Percentiles rank a stretch among this genome's conserved stretches.
Evolutionary conservation across 2,888 invertebrate genomes (phyloP).

Genomic region (Amiota mariae): DNA sequence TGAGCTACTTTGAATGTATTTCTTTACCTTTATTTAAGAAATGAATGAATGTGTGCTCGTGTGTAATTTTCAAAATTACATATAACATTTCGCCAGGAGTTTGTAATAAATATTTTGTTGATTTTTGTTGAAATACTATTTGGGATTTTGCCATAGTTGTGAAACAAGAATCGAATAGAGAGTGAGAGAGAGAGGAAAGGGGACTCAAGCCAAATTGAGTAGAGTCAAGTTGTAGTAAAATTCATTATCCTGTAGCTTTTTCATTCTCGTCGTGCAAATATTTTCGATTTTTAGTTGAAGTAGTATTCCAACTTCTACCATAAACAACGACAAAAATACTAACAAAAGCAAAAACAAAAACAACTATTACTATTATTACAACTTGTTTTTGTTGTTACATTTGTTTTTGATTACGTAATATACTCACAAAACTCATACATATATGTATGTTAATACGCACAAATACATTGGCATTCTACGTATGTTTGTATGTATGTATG

Average conservation of each 20-base stretch:
- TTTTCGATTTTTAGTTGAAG: constrained; percentile 15
- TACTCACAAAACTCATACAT: background rate
- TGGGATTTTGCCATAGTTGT: constrained; percentile 9
- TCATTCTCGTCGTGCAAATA: constrained; percentile 10
- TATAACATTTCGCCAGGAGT: constrained; percentile 25
- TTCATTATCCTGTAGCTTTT: too few species aligned
- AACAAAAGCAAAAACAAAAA: too few species aligned
- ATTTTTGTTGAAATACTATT: constrained; percentile 30
- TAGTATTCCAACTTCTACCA: background rate
- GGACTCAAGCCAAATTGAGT: too few species aligned
- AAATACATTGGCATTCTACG: background rate
- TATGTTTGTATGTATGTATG: too few species aligned
- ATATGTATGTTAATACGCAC: background rate
- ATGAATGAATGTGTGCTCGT: constrained; percentile 4
- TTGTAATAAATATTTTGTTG: constrained; percentile 29
- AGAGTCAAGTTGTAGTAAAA: too few species aligned
- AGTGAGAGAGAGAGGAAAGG: too few species aligned
- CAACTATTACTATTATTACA: too few species aligned
- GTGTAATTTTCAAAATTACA: constrained; percentile 22
- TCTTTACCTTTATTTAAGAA: background rate
- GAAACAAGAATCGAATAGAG: too few species aligned
- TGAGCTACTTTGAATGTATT: too few species aligned
- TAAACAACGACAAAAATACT: too few species aligned
- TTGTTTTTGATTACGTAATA: constrained; percentile 11
- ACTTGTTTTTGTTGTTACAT: background rate